Percentiles rank a stretch among this genome's conserved stretches.
Evolutionary conservation across 2,113 vertebrate genomes (phyloP).

Genomic region (Callaeas wilsoni): DNA sequence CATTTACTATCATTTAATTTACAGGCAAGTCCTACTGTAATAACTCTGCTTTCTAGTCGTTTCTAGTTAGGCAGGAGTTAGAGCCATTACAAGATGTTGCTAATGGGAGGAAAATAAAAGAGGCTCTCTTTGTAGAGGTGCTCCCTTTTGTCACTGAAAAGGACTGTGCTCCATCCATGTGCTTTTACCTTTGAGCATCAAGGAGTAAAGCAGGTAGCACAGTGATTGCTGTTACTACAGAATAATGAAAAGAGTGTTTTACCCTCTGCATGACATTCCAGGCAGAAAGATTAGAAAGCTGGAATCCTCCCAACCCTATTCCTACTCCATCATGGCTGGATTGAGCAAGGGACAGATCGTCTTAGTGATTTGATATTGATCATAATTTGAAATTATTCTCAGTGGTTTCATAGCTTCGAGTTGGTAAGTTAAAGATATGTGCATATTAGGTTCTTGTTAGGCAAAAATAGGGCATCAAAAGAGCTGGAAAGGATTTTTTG

Average conservation of each 20-base stretch:
- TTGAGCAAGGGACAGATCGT: not conserved
- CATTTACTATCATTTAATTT: not conserved
- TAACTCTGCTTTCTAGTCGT: not conserved
- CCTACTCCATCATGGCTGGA: not conserved
- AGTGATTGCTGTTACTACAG: not conserved
- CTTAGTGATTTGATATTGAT: not conserved
- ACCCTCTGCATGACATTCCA: not conserved
- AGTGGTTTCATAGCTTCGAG: not conserved
- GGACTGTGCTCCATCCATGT: not conserved
- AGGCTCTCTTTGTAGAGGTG: not conserved
- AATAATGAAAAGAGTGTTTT: not conserved
- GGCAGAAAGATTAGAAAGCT: not conserved
- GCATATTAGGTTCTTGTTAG: not conserved
- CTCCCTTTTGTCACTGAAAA: not conserved
- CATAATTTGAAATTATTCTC: not conserved
- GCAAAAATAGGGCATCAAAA: not conserved
- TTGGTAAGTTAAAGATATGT: not conserved
- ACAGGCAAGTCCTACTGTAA: not conserved
- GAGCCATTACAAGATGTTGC: not conserved
- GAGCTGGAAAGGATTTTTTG: not conserved
- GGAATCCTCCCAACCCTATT: not conserved
- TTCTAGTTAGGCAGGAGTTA: not conserved
- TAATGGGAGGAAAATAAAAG: not conserved
- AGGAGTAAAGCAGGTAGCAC: not conserved
- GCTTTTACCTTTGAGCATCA: not conserved